Evolutionary conservation across 2,797 vertebrate species (phyloP), one percentile per base, ranked within the genome.

Genomic region (Choloepus didactylus): DNA sequence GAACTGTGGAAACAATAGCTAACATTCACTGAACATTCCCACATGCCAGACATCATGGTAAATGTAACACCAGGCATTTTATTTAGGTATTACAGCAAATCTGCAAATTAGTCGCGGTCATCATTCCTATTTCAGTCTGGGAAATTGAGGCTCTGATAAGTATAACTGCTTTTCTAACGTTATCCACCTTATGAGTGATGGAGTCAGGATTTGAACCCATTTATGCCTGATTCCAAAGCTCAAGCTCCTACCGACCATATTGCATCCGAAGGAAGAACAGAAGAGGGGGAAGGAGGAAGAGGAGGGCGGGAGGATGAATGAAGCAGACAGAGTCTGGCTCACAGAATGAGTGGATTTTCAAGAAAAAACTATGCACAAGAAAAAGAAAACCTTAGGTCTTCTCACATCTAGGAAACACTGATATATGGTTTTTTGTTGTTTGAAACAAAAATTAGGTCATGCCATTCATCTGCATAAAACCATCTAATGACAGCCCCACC

Each of bases 401-500:
- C 35, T 72, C 46, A 60, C 29, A 67, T 54, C 9, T 66, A 31
- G 62, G 60, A 85, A 88, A 80, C 3, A 54, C 1, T 75, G n/a
- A 15, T 51, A 25, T 72, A 6, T 60, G 27, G 64, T 49, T 79
- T 51, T 76, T 44, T 73, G 54, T 76, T 56, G 38, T 76, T 89
- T 62, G 54, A 88, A 85, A 83, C 23, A 76, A 31, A 80, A 75
- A 41, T 89, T 38, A 25, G 69, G 11, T 60, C 35, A 41, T 49
- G 27, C 67, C 67, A 21, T 87, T 64, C 18, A 25, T 79, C 83
- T 79, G 44, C 59, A 88, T 62, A 3, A 85, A 82, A 82, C n/a
- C 27, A 14, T 38, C 41, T 16, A 72, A 49, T 81, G 54, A 46
- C 6, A n/a, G 7, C 56, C 19, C 70, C 38, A 9, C 12, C 51